phyloP scores from a whole-genome alignment of 2,797 vertebrate genomes.

The Onychomys arenicola region DNA sequence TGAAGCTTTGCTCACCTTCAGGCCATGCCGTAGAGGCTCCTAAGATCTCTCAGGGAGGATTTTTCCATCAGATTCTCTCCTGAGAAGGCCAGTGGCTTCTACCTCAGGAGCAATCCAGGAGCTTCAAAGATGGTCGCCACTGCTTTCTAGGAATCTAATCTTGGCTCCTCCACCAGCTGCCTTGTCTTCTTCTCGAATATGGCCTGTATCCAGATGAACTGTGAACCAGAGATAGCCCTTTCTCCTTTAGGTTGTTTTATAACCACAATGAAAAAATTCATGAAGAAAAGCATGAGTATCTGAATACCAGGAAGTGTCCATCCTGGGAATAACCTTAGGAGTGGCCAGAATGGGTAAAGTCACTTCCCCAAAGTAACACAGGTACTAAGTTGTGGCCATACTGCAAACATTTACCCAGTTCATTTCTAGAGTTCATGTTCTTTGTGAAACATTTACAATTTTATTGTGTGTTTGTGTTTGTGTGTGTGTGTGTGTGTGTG shows the following conservation, averaged over 20 bases:
- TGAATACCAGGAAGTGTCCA: neutral
- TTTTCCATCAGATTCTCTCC: neutral
- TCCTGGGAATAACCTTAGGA: neutral
- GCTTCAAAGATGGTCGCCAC: fast-evolving
- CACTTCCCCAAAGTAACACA: neutral
- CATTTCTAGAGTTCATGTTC: neutral
- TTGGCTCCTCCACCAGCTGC: no score
- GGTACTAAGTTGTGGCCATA: fast-evolving
- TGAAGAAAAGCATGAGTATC: neutral
- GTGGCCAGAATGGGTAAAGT: no score
- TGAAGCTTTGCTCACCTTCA: neutral
- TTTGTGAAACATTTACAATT: neutral
- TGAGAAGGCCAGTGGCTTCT: neutral
- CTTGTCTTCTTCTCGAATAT: neutral
- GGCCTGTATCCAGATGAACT: neutral
- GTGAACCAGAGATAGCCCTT: neutral
- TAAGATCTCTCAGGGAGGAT: fast-evolving
- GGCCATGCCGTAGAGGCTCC: neutral
- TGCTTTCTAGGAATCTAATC: neutral
- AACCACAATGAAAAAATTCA: neutral
- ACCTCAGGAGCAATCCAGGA: neutral
- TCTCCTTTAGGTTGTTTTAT: neutral
- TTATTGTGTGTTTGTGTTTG: neutral
- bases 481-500: neutral
- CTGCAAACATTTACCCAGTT: neutral